These are phyloP conservation scores for Pachycephala philippinensis DNA, from an alignment of 2,113 vertebrate species.

Conservation along the genomic window DNA sequence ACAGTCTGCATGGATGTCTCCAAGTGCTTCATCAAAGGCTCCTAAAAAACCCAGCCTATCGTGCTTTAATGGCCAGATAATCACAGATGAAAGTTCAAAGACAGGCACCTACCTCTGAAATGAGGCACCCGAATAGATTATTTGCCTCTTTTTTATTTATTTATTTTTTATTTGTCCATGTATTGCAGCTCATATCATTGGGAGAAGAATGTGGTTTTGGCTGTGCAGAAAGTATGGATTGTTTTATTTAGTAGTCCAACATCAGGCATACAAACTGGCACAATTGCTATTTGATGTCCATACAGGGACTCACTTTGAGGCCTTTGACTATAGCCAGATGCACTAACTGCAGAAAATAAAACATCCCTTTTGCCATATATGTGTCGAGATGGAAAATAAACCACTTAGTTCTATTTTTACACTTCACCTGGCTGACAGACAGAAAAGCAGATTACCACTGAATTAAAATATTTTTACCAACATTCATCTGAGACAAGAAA, in stretches of 20 bases:
- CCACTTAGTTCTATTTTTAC: background rate
- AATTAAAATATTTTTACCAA: background rate
- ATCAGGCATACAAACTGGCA: background rate
- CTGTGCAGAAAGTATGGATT: background rate
- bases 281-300: background rate
- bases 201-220: background rate
- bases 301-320: background rate
- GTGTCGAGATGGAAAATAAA: background rate
- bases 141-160: background rate
- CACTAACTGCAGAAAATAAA: background rate
- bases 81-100: background rate
- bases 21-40: constrained; percentile 30
- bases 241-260: background rate
- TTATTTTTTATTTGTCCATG: background rate
- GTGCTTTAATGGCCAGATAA: background rate
- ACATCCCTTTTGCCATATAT: background rate
- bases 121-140: background rate
- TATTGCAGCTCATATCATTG: background rate
- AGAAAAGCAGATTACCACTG: background rate
- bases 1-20: background rate
- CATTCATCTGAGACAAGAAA: background rate
- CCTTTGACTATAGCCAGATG: background rate
- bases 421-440: background rate
- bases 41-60: background rate
- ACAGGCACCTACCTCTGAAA: background rate